phyloP scores from a whole-genome alignment of 1,140 invertebrate genomes.

The Coenobita brevimanus region DNA sequence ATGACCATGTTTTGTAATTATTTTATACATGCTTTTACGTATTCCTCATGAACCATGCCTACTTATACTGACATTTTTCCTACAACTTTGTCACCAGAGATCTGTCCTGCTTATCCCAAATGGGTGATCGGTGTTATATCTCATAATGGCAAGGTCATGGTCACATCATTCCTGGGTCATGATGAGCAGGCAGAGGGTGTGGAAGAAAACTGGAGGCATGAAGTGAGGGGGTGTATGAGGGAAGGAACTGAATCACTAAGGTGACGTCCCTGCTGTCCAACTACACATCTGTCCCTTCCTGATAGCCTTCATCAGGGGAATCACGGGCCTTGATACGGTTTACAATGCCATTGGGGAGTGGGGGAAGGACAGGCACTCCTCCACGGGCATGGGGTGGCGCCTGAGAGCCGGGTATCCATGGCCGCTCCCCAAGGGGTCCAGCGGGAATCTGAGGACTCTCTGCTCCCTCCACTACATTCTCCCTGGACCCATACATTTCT shows the following conservation, averaged over 20 bases:
- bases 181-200: background rate
- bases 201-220: background rate
- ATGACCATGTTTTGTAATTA: no score
- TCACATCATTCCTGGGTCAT: background rate
- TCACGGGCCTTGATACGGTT: constrained; percentile 75
- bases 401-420: constrained; percentile 66
- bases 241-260: constrained; percentile 45
- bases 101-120: no score
- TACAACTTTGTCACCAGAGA: no score
- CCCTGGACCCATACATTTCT: constrained; percentile 38
- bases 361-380: constrained; percentile 63
- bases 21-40: no score
- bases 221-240: constrained; percentile 40
- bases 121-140: no score
- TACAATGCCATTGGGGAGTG: constrained; percentile 59
- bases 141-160: no score
- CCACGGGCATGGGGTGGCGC: constrained; percentile 55
- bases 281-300: constrained; percentile 79
- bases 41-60: no score
- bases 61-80: no score
- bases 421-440: constrained; percentile 61
- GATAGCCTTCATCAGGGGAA: constrained; percentile 91
- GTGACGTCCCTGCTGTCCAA: constrained; percentile 42
- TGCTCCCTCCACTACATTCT: constrained; percentile 54
- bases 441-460: constrained; percentile 49